A percentile compares a stretch with the other conserved stretches of the same genome.
Evolutionary conservation across 2,113 vertebrate species (phyloP).

Genomic region (Neolamprologus ventralis): DNA sequence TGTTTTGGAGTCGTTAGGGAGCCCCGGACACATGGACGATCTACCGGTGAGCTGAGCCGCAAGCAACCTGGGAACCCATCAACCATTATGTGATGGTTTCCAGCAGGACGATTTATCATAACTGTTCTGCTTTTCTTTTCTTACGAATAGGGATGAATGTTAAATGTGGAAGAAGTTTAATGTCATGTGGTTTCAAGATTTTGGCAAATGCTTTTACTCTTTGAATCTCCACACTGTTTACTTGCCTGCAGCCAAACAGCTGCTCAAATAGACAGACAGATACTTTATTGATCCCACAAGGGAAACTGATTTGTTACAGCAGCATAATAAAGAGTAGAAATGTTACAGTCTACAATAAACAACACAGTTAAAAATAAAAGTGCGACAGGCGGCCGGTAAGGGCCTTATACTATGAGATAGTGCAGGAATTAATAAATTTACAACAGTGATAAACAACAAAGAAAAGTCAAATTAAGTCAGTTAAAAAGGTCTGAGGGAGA

Average conservation of each 20-base stretch:
- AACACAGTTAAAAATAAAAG: neutral
- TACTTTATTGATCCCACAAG: neutral
- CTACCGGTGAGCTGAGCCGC: neutral
- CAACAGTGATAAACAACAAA: neutral
- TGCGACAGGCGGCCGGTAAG: rapidly evolving
- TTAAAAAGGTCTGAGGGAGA: neutral
- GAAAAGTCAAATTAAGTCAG: rapidly evolving
- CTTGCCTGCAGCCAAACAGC: neutral
- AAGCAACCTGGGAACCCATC: neutral
- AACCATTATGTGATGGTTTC: neutral
- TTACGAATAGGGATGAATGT: neutral
- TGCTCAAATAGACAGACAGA: neutral
- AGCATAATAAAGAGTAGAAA: neutral
- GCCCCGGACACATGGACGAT: neutral
- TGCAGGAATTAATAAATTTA: rapidly evolving
- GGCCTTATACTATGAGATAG: rapidly evolving
- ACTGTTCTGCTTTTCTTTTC: neutral
- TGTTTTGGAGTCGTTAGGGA: constrained; percentile 72
- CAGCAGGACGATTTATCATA: rapidly evolving
- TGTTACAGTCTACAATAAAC: neutral
- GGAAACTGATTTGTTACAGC: rapidly evolving
- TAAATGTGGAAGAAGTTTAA: neutral
- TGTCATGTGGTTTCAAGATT: neutral
- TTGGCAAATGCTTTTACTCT: neutral
- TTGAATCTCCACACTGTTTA: neutral